These are phyloP conservation scores for Chromis chromis DNA, from an alignment of 2,797 vertebrate genomes.

Conservation along the genomic window DNA sequence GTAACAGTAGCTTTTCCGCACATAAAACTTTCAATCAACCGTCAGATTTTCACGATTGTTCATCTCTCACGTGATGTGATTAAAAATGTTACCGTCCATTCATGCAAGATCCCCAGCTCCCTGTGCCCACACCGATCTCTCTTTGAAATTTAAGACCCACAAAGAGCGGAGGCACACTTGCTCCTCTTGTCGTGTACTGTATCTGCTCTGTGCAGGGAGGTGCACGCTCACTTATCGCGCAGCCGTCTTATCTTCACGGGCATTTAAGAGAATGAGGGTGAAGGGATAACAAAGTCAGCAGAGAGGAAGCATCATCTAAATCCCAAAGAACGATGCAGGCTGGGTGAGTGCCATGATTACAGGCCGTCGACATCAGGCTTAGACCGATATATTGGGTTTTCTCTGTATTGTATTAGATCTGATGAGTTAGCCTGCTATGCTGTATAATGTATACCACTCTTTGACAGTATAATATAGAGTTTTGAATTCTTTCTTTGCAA, in stretches of 20 bases:
- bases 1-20: slow-evolving; percentile 41
- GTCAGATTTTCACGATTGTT: slow-evolving; percentile 32
- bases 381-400: neutral
- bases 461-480: too few species aligned
- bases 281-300: slow-evolving; percentile 70
- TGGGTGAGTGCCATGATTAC: slow-evolving; percentile 36
- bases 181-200: slow-evolving; percentile 55
- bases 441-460: too few species aligned
- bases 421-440: too few species aligned
- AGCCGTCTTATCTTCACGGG: slow-evolving; percentile 84
- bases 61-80: slow-evolving; percentile 53
- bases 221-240: slow-evolving; percentile 69
- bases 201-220: slow-evolving; percentile 60
- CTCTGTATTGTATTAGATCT: neutral
- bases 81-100: slow-evolving; percentile 35
- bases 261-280: slow-evolving; percentile 83
- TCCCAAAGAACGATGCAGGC: slow-evolving; percentile 67
- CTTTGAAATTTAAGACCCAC: slow-evolving; percentile 69
- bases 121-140: slow-evolving; percentile 32
- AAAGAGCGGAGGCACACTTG: slow-evolving; percentile 65
- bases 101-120: slow-evolving; percentile 33
- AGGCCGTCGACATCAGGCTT: slow-evolving; percentile 6
- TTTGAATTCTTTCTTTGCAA: neutral
- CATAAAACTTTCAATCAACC: slow-evolving; percentile 38
- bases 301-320: slow-evolving; percentile 70